Conservation (phyloP, 2,888 invertebrate species). For the Siphlonurus alternatus region DNA sequence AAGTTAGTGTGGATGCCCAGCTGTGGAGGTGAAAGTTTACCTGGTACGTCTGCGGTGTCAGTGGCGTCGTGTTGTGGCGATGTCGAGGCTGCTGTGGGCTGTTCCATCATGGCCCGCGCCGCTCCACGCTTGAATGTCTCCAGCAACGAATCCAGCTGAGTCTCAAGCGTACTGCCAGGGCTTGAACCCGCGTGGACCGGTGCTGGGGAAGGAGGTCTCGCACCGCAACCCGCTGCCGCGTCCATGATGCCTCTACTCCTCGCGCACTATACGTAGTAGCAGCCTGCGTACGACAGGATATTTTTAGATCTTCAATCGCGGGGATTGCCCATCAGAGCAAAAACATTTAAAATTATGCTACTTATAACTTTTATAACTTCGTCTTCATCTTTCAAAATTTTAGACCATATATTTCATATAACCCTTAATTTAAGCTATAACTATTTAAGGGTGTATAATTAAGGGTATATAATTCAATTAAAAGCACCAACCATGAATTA, state of each 20-base stretch:
- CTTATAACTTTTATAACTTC: too few species aligned
- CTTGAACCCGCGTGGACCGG: not conserved
- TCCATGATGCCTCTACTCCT: not conserved
- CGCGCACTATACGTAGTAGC: not conserved
- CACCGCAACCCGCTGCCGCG: not conserved
- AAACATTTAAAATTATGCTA: too few species aligned
- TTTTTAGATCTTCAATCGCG: not conserved
- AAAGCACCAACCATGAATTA: too few species aligned
- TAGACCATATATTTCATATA: too few species aligned
- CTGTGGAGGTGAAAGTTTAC: too few species aligned
- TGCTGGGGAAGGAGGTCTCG: not conserved
- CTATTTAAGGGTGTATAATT: too few species aligned
- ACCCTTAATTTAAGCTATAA: too few species aligned
- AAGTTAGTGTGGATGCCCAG: too few species aligned
- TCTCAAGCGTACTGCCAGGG: constrained; percentile 30
- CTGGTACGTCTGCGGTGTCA: not conserved
- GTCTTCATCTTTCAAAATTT: too few species aligned
- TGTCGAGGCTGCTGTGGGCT: not conserved
- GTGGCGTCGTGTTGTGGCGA: constrained; percentile 5
- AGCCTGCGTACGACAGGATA: not conserved
- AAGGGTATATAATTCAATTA: too few species aligned
- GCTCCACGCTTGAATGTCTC: constrained; percentile 68
- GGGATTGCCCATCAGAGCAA: not conserved
- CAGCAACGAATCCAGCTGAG: constrained; percentile 68
- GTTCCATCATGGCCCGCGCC: constrained; percentile 54